Conservation (phyloP, 2,888 invertebrate genomes). For the Embidobia sp. region DNA sequence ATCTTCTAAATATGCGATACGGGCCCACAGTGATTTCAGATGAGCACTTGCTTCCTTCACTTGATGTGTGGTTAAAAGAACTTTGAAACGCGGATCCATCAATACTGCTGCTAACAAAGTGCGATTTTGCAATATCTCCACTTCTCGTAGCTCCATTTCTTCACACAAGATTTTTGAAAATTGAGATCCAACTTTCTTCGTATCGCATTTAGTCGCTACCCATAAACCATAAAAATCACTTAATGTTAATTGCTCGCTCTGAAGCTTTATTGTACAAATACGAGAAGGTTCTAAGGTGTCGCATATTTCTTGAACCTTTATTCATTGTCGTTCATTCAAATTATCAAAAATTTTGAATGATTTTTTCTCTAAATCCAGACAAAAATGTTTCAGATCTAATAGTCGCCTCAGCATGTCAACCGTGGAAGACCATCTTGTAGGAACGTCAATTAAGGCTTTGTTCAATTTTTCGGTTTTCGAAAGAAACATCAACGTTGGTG, state of each 20-base stretch:
- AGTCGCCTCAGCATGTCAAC: conserved; percentile 3
- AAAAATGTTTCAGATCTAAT: background rate
- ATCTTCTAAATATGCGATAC: no score
- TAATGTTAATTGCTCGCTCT: conserved; percentile 9
- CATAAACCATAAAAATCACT: conserved; percentile 16
- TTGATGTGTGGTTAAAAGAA: no score
- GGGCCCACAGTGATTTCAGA: no score
- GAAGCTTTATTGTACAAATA: conserved; percentile 4
- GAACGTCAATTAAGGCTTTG: background rate
- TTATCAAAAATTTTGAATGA: background rate
- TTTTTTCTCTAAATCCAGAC: background rate
- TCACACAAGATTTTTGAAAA: background rate
- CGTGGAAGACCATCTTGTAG: conserved; percentile 14
- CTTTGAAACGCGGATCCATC: no score
- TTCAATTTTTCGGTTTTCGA: conserved; percentile 1
- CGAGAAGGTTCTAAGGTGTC: background rate
- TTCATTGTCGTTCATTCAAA: background rate
- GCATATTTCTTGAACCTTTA: conserved; percentile 1
- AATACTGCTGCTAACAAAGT: no score
- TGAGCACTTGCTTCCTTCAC: no score
- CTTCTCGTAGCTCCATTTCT: background rate
- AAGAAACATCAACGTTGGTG: conserved; percentile 2
- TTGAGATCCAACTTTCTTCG: background rate
- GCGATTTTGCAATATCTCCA: no score
- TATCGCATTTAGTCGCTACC: background rate